Percentiles rank a stretch among this genome's conserved stretches.
Evolutionary conservation across 2,888 invertebrate genomes (phyloP).

Genomic region (Nyleta sp.): DNA sequence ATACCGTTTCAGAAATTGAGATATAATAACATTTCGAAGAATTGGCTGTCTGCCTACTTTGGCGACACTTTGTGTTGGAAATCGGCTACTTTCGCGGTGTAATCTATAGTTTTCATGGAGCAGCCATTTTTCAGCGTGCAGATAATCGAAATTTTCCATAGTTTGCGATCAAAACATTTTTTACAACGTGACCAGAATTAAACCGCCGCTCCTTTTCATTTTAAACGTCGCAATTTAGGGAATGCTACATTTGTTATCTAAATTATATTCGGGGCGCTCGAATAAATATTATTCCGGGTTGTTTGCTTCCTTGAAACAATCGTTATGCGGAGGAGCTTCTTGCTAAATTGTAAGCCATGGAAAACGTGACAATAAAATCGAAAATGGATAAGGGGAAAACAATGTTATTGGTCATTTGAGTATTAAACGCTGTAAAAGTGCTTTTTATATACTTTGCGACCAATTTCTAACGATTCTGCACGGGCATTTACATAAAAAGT

Average conservation of each 20-base stretch:
- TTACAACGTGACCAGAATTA: conserved; percentile 54
- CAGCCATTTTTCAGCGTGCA: conserved; percentile 50
- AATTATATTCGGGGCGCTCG: conserved; percentile 3
- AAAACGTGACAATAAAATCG: neutral
- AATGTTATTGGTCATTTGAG: neutral
- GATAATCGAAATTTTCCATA: conserved; percentile 47
- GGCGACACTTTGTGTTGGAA: conserved; percentile 52
- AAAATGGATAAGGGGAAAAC: neutral
- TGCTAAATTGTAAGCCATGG: neutral
- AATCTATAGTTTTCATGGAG: conserved; percentile 54
- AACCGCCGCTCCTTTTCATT: conserved; percentile 4
- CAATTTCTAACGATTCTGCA: conserved; percentile 22
- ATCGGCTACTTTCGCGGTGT: conserved; percentile 30
- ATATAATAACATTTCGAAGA: conserved; percentile 45
- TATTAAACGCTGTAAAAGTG: conserved; percentile 7
- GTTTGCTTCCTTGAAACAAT: neutral
- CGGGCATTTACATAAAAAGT: conserved; percentile 23
- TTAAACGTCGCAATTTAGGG: conserved; percentile 23
- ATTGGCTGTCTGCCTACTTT: conserved; percentile 55
- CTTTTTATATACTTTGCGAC: conserved; percentile 18
- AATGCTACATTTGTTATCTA: conserved; percentile 14
- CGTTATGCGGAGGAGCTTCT: neutral
- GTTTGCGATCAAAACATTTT: conserved; percentile 50
- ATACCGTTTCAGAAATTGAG: conserved; percentile 42
- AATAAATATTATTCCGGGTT: neutral